These are phyloP conservation scores for Notolepis coatsorum DNA, from an alignment of 2,797 vertebrate genomes.

Conservation along the genomic window DNA sequence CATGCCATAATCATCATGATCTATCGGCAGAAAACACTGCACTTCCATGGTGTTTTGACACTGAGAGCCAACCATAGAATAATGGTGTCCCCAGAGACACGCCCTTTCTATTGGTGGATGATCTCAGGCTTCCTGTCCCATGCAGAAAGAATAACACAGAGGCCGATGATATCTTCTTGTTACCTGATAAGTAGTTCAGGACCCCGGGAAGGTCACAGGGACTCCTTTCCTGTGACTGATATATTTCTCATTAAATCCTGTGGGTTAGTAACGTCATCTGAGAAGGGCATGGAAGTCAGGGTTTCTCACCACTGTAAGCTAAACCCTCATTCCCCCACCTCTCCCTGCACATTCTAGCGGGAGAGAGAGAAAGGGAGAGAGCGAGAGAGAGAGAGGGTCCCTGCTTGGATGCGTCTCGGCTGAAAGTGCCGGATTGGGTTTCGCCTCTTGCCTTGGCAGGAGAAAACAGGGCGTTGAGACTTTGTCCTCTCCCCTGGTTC, in stretches of 20 bases:
- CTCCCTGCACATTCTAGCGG: not conserved
- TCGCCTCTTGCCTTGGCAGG: not conserved
- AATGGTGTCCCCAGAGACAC: too few species aligned
- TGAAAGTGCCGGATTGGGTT: not conserved
- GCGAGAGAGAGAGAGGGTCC: too few species aligned
- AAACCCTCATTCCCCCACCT: too few species aligned
- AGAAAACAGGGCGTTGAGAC: not conserved
- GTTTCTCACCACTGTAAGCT: not conserved
- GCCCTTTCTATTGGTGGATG: too few species aligned
- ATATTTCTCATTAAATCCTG: not conserved
- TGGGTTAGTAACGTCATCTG: conserved; percentile 5
- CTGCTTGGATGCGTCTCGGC: not conserved
- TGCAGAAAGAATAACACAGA: not conserved
- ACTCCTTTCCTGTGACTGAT: not conserved
- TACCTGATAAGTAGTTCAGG: not conserved
- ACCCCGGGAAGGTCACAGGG: not conserved
- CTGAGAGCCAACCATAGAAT: too few species aligned
- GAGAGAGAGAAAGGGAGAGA: not conserved
- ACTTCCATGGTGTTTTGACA: too few species aligned
- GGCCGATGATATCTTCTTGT: not conserved
- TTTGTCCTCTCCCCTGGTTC: not conserved
- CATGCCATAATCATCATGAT: too few species aligned
- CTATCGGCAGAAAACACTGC: too few species aligned
- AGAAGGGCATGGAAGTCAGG: not conserved
- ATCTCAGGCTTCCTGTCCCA: not conserved